Evolutionary conservation across 2,888 invertebrate genomes (phyloP).

Genomic region (Patella pellucida): DNA sequence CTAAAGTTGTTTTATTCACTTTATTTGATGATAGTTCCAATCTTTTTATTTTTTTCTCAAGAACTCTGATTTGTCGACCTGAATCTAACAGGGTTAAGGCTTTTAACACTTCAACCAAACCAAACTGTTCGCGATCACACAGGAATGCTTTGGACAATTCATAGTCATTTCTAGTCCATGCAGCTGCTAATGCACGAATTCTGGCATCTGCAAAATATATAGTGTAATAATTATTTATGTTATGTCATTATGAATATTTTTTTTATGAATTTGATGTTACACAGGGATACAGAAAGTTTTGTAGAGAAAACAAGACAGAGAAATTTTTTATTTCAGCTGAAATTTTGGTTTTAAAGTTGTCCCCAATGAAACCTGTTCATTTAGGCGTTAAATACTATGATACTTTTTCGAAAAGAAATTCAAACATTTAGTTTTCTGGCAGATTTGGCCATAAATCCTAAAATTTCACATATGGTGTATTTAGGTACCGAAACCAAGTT

Average conservation of each 20-base stretch:
- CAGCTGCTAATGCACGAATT: slow-evolving; percentile 62
- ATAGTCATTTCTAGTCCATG: slow-evolving; percentile 66
- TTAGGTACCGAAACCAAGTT: too few species aligned
- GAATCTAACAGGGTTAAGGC: slow-evolving; percentile 63
- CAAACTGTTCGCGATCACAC: slow-evolving; percentile 51
- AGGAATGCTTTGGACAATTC: slow-evolving; percentile 62
- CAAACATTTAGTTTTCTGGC: too few species aligned
- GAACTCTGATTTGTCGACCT: slow-evolving; percentile 55
- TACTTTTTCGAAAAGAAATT: too few species aligned
- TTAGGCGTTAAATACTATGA: too few species aligned
- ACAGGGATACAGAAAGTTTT: background rate
- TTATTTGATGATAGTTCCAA: slow-evolving; percentile 58
- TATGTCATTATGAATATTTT: background rate
- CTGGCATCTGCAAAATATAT: slow-evolving; percentile 55
- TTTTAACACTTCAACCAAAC: slow-evolving; percentile 65
- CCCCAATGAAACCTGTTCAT: too few species aligned
- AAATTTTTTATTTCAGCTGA: too few species aligned
- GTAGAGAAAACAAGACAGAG: too few species aligned
- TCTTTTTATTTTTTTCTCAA: slow-evolving; percentile 64
- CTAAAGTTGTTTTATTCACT: slow-evolving; percentile 56
- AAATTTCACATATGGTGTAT: too few species aligned
- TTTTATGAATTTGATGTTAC: background rate
- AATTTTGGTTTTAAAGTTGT: too few species aligned
- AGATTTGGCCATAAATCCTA: too few species aligned
- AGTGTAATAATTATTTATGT: slow-evolving; percentile 8